Evolutionary conservation across 2,888 invertebrate species (phyloP), one percentile per base, ranked within the genome.

Genomic region (Hyalella azteca): DNA sequence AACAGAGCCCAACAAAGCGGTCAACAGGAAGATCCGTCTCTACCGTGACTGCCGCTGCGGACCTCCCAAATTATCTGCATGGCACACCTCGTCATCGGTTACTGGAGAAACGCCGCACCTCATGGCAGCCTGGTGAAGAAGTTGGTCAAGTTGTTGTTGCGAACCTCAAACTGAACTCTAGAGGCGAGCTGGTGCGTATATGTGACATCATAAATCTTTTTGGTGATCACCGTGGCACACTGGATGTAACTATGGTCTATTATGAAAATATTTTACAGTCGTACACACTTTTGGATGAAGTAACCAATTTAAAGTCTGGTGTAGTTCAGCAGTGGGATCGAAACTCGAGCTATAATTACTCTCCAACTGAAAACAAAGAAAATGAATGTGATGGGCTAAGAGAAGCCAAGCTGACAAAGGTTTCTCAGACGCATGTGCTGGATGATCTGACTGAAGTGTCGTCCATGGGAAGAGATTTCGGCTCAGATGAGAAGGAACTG

Each of bases 281-380:
- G 26, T 26, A 54, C 11, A 9, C 26, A 29, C 29, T 29, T 29
- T 54, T 54, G 26, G 26, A 54, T 54, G 54, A 54, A 26, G 11
- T 7, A 2, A 22, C 26, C 54, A 54, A 3, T 26, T 29, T 26
- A 26, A 54, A 22, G 26, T 29, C 11, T 5, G 3, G 11, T 54
- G 22, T 26, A 54, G 54, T 26, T 54, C 26, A 1, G 54, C 11
- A 22, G 13, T 26, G 29, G 26, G 4, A 54, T 54, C 26, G 22
- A 26, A 54, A 13, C 54, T 54, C 54, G 22, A n/a, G n/a, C n/a
- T n/a, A n/a, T n/a, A n/a, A n/a, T n/a, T n/a, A n/a, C n/a, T n/a
- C n/a, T n/a, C n/a, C n/a, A n/a, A n/a, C n/a, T n/a, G 54, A 54
- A 54, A 54, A 54, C 54, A 54, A 54, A 26, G 54, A 54, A 54